Conservation (phyloP, 2,797 vertebrate genomes). For the Aphelocoma californica region DNA sequence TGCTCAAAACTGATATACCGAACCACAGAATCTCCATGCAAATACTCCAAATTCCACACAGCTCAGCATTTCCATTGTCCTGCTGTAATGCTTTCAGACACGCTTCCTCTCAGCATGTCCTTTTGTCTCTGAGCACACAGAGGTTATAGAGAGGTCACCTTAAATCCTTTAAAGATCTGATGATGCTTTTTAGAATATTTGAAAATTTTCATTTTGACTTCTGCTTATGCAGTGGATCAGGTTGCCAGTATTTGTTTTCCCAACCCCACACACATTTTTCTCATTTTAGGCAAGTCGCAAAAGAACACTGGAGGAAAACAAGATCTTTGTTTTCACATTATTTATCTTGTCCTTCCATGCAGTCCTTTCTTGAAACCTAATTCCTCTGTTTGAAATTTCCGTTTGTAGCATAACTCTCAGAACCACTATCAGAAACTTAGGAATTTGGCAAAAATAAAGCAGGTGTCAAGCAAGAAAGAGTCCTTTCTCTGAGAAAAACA, state of each 20-base stretch:
- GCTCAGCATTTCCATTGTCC: conserved; percentile 33
- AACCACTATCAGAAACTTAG: not conserved
- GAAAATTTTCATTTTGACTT: conserved; percentile 41
- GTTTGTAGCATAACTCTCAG: not conserved
- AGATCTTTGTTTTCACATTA: conserved; percentile 1
- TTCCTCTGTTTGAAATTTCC: conserved; percentile 6
- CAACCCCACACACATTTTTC: conserved; percentile 30
- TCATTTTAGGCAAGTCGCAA: conserved; percentile 5
- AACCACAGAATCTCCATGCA: not conserved
- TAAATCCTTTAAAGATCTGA: conserved; percentile 50
- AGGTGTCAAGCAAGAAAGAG: not conserved
- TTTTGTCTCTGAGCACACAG: not conserved
- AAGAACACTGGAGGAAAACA: conserved; percentile 1
- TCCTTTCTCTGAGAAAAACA: not conserved
- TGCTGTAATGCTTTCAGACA: conserved; percentile 43
- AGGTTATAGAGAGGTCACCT: conserved; percentile 36
- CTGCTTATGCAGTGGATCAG: not conserved
- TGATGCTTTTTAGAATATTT: conserved; percentile 11
- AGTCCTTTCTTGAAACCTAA: conserved; percentile 9
- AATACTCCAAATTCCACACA: conserved; percentile 20
- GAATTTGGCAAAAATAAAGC: not conserved
- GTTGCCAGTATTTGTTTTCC: conserved; percentile 52
- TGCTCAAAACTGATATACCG: not conserved
- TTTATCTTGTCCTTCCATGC: conserved; percentile 5
- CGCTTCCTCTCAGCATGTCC: not conserved